Percentiles rank a stretch among this genome's conserved stretches.
Evolutionary conservation across 2,888 invertebrate species (phyloP).

Genomic region (Zaprionus lineosus): DNA sequence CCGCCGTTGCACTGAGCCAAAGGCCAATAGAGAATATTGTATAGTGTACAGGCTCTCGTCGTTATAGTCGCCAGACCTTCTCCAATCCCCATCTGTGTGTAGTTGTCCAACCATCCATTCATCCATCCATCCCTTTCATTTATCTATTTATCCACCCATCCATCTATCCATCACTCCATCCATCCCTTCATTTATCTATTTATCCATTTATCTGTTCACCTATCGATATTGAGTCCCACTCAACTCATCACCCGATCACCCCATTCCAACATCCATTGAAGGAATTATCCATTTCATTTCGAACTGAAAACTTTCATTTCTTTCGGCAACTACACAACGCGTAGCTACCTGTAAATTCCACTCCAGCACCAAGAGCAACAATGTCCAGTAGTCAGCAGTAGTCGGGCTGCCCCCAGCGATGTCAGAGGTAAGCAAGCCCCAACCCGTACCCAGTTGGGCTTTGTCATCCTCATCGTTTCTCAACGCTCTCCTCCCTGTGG

Average conservation of each 20-base stretch:
- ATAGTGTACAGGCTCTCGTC: constrained; percentile 28
- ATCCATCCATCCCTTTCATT: constrained; percentile 5
- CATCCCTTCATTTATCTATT: not conserved
- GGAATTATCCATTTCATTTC: constrained; percentile 9
- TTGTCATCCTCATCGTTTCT: constrained; percentile 39
- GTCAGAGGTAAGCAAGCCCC: constrained; percentile 42
- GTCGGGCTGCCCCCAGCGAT: constrained; percentile 29
- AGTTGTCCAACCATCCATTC: constrained; percentile 21
- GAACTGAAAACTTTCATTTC: constrained; percentile 45
- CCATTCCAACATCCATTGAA: too few relatives aligned
- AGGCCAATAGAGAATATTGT: constrained; percentile 1
- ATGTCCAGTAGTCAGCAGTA: constrained; percentile 1
- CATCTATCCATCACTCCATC: constrained; percentile 7
- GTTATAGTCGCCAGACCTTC: constrained; percentile 26
- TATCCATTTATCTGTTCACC: not conserved
- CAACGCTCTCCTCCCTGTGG: constrained; percentile 33
- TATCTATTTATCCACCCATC: too few relatives aligned
- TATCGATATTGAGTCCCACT: not conserved
- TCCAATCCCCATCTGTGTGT: constrained; percentile 24
- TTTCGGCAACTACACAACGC: constrained; percentile 51
- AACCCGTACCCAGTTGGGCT: constrained; percentile 15
- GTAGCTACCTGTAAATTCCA: constrained; percentile 62
- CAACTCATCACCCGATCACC: constrained; percentile 7
- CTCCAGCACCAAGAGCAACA: constrained; percentile 26
- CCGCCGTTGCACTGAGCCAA: constrained; percentile 5